Percentiles rank a stretch among this genome's conserved stretches.
Conservation (phyloP, 2,888 invertebrate species). For the Chymomyza procnemis region DNA sequence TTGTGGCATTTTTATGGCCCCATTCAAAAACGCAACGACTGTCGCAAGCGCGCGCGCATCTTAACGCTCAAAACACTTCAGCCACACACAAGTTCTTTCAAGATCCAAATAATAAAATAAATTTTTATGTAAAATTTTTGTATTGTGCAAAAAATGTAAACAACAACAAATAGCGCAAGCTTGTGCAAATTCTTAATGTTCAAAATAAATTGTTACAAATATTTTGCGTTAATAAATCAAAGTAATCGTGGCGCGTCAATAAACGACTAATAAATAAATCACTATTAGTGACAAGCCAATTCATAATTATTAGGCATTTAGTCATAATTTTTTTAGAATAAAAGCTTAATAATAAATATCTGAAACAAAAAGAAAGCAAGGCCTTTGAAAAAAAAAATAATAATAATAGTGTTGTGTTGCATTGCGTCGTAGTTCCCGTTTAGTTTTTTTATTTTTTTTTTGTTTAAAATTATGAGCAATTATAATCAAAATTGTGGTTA, state of each 20-base stretch:
- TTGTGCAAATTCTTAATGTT: background rate
- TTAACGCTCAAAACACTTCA: conserved; percentile 34
- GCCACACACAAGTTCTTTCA: background rate
- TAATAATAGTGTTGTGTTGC: background rate
- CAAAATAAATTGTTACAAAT: background rate
- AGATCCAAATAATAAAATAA: background rate
- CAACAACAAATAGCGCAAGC: background rate
- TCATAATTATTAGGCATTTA: background rate
- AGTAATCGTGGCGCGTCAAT: background rate
- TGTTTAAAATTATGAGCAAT: conserved; percentile 73
- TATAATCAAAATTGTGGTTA: conserved; percentile 78
- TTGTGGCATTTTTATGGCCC: conserved; percentile 59
- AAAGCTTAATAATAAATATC: background rate
- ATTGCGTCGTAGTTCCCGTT: background rate
- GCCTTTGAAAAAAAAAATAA: background rate
- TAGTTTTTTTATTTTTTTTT: background rate
- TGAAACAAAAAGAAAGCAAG: background rate
- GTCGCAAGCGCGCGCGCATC: conserved; percentile 65
- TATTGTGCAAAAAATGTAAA: background rate
- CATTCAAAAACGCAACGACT: conserved; percentile 60
- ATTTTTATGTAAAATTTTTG: background rate
- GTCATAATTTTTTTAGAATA: conserved; percentile 1
- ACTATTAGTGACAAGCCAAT: background rate
- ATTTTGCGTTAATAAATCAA: background rate
- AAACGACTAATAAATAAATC: background rate